Conservation (phyloP, 2,888 invertebrate species). For the Drosophila algonquin region DNA sequence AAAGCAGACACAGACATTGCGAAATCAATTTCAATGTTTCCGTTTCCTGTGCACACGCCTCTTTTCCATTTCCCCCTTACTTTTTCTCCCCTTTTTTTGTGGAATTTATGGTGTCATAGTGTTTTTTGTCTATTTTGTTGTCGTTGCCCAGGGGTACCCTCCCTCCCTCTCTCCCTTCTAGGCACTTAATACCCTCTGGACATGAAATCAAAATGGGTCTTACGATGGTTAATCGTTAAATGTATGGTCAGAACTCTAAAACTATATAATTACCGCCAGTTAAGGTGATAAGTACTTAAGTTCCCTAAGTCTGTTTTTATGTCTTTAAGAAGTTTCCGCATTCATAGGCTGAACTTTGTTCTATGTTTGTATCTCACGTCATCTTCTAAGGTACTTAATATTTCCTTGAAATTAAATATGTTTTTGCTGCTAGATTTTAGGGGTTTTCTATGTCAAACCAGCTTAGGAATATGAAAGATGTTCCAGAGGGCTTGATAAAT, state of each 20-base stretch:
- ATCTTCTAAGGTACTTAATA: not conserved
- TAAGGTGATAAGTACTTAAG: slow-evolving; percentile 2
- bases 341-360: not conserved
- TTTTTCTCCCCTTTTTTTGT: slow-evolving; percentile 4
- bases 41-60: slow-evolving; percentile 57
- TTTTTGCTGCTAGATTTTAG: not conserved
- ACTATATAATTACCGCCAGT: slow-evolving; percentile 4
- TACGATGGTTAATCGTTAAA: slow-evolving; percentile 22
- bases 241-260: slow-evolving; percentile 18
- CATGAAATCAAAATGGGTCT: slow-evolving; percentile 33
- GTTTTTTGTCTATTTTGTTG: slow-evolving; percentile 38
- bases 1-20: slow-evolving; percentile 54
- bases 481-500: not conserved
- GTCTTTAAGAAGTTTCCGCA: not conserved
- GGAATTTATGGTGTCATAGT: slow-evolving; percentile 59
- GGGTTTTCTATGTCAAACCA: not conserved
- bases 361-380: not conserved
- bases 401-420: not conserved
- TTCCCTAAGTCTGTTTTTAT: not conserved
- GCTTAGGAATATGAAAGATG: not conserved
- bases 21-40: slow-evolving; percentile 72
- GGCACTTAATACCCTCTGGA: slow-evolving; percentile 16
- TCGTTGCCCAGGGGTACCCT: slow-evolving; percentile 26
- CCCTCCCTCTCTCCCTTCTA: not conserved
- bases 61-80: slow-evolving; percentile 20